Conservation (phyloP, 2,113 vertebrate genomes). For the Pachyramphus minor region DNA sequence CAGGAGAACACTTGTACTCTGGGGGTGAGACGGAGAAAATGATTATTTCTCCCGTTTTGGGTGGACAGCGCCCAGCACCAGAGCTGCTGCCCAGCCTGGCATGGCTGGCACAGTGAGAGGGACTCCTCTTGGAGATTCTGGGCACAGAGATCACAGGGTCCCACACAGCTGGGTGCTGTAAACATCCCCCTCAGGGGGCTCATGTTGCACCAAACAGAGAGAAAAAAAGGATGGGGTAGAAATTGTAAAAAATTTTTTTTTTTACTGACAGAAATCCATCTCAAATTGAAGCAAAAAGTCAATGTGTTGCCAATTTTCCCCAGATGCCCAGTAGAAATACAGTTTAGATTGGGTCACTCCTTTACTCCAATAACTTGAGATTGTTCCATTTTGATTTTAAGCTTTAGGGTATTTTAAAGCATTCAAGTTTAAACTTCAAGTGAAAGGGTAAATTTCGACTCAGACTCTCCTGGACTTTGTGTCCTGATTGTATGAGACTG, state of each 20-base stretch:
- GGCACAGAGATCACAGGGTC: neutral
- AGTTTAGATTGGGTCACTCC: neutral
- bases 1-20: neutral
- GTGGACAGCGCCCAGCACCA: neutral
- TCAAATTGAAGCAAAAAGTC: neutral
- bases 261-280: neutral
- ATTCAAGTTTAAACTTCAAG: neutral
- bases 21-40: neutral
- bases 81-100: neutral
- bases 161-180: neutral
- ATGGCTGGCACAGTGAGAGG: neutral
- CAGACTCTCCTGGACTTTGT: neutral
- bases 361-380: conserved; percentile 1
- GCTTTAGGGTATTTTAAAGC: neutral
- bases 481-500: neutral
- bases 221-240: neutral
- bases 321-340: neutral
- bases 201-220: neutral
- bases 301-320: neutral
- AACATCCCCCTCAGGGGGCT: accelerated
- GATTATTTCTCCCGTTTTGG: neutral
- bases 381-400: conserved; percentile 20
- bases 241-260: accelerated
- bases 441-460: neutral
- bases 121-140: neutral